A percentile compares a stretch with the other conserved stretches of the same genome.
Conservation (phyloP, 2,888 invertebrate genomes). For the Rhopalosiphum nymphaeae region DNA sequence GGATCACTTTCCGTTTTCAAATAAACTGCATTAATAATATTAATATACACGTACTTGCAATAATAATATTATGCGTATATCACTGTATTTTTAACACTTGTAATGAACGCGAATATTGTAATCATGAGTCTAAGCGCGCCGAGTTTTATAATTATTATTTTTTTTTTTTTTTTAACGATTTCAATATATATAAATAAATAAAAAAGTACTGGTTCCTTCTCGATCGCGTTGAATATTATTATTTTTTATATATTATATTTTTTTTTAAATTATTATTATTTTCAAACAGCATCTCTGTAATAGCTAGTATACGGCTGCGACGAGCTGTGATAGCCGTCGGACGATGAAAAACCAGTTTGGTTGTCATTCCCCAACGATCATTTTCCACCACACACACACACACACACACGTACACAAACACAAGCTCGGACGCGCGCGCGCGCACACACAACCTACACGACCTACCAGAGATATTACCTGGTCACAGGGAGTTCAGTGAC, state of each 20-base stretch:
- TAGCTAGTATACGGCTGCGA: background rate
- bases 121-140: background rate
- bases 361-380: conserved; percentile 62
- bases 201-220: background rate
- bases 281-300: conserved; percentile 45
- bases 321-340: conserved; percentile 22
- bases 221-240: background rate
- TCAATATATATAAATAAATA: background rate
- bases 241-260: background rate
- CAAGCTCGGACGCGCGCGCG: background rate
- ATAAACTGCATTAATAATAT: background rate
- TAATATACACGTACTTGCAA: background rate
- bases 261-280: conserved; percentile 46
- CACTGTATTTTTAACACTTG: background rate
- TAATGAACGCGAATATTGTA: background rate
- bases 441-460: conserved; percentile 44
- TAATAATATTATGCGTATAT: background rate
- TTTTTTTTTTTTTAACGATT: background rate
- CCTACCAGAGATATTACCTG: conserved; percentile 64
- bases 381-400: conserved; percentile 48
- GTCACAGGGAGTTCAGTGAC: conserved; percentile 64
- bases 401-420: background rate
- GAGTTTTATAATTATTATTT: background rate
- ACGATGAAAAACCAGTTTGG: conserved; percentile 60
- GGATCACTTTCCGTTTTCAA: background rate